Evolutionary conservation across 1,140 invertebrate genomes (phyloP), one percentile per base, ranked within the genome.

Genomic region (Drosophila fuyamai): DNA sequence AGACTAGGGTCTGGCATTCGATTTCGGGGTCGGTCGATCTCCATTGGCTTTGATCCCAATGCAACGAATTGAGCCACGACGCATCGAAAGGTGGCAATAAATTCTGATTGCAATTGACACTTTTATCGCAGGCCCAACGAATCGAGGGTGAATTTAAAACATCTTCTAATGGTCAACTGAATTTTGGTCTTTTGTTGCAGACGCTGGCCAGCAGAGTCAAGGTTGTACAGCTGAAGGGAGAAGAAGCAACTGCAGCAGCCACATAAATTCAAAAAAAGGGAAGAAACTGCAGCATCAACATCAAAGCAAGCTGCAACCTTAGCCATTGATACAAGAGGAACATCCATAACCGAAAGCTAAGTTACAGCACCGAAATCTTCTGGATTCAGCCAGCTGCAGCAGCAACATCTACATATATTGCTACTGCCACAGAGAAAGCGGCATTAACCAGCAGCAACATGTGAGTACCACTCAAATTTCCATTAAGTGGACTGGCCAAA

Each of bases 21-120:
- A 36, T 36, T 16, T 43, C 58, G 32, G 43, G 36, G 38, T 68
- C 63, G 67, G 66, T 48, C 43, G 60, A 71, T 61, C 66, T 51
- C 48, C 10, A 48, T 27, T 29, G 76, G 53, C 55, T 66, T 78
- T 62, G 66, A 76, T 58, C 54, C 59, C 12, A 70, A 72, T 72
- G 66, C 68, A 72, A 57, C 81, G 68, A 86, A 81, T 86, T 61
- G 72, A 76, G 68, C 67, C 65, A 58, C 50, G 61, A 58, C 50
- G 61, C 55, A 85, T 75, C 76, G 66, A 55, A 65, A 68, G 70
- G 60, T 68, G 72, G 84, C 84, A 80, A 88, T 88, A 88, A 88
- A 88, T 88, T 89, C 50, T 63, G 68, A 57, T 73, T 72, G 32
- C 41, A 80, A 77, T 88, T 86, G 83, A 89, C 83, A 88, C 76